Evolutionary conservation across 2,888 invertebrate species (phyloP), one percentile per base, ranked within the genome.

Genomic region (Hoplodrina ambigua): DNA sequence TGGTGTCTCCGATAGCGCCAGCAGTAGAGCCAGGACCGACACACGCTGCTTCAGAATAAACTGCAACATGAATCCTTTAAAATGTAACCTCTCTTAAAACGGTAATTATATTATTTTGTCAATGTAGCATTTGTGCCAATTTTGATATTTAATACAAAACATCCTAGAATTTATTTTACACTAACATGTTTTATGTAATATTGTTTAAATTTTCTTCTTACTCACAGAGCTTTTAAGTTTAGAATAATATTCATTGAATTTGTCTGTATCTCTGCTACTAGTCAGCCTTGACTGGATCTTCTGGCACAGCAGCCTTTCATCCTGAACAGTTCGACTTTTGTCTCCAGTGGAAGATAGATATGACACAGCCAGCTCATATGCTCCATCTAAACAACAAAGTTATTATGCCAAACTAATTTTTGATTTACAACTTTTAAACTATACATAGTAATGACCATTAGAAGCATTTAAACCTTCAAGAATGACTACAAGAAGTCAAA

Each of bases 41-140:
- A 96, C 96, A 79, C 97, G 94, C 86, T 97, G 96, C 82, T 96
- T 96, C 69, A 97, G 89, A 58, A 97, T 94, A 78, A 96, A 96
- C 96, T 97, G 93, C 85, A 93, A 92, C 58, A 65, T 25, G n/a
- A 66, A 44, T 17, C 1, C 10, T 57, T 52, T 49, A 6, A 7
- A 55, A 62, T 58, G 11, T 25, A n/a, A 62, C 10, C 20, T 25
- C 20, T 15, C 2, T 37, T 44, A n/a, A 49, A 20, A 6, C 4
- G 30, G 30, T 19, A 37, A 54, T 11, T 4, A 33, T 37, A 6
- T 49, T 6, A 7, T 37, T 7, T 49, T 17, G n/a, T n/a, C 0
- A 49, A n/a, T 49, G 17, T 17, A n/a, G 8, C 11, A 13, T 11
- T 41, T 41, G 8, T 49, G 17, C 5, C 15, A 8, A 49, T 49